These are phyloP conservation scores for Candidula unifasciata DNA, from an alignment of 2,888 invertebrate genomes.

Conservation along the genomic window DNA sequence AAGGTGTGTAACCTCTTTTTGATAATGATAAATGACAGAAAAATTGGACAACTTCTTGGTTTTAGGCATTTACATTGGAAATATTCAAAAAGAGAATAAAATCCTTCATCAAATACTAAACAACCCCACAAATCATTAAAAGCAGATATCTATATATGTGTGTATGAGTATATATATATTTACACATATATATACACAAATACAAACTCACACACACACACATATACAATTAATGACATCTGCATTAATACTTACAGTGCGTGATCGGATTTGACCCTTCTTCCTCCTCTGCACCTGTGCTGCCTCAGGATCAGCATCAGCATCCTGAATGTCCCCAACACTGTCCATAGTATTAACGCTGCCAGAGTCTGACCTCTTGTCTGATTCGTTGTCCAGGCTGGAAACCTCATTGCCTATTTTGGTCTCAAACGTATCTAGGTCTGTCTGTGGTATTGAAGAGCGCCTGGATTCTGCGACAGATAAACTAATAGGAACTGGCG, in stretches of 20 bases:
- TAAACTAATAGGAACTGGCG: background rate
- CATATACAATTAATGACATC: background rate
- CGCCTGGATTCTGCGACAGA: conserved; percentile 31
- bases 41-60: too few species aligned
- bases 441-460: conserved; percentile 68
- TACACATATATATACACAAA: too few species aligned
- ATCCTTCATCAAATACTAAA: too few species aligned
- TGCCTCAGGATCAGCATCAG: conserved; percentile 28
- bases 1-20: too few species aligned
- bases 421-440: conserved; percentile 71
- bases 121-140: background rate
- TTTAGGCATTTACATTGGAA: too few species aligned
- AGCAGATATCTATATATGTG: background rate
- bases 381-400: conserved; percentile 65
- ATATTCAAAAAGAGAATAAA: too few species aligned
- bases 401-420: conserved; percentile 63
- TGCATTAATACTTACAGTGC: conserved; percentile 62
- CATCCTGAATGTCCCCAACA: conserved; percentile 62
- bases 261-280: conserved; percentile 60
- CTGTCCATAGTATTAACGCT: conserved; percentile 70
- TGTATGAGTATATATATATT: too few species aligned
- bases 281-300: conserved; percentile 47
- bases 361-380: conserved; percentile 68
- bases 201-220: background rate
- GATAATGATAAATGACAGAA: too few species aligned